These are phyloP conservation scores for Neuroterus valhalla DNA, from an alignment of 1,140 invertebrate species.

Conservation along the genomic window DNA sequence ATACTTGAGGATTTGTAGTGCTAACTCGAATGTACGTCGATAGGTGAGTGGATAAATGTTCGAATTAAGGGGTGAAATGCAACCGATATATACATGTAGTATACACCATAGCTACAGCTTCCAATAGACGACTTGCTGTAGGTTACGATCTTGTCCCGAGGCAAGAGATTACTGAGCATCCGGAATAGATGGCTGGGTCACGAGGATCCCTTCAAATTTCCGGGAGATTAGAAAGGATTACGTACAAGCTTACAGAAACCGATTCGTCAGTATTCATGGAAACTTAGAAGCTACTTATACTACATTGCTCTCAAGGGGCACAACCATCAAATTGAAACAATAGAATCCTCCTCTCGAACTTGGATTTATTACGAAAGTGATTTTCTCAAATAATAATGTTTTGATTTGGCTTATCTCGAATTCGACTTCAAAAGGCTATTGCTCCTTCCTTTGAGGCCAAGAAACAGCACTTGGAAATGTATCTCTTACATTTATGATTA, in stretches of 20 bases:
- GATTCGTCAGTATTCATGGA: constrained; percentile 59
- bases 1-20: constrained; percentile 63
- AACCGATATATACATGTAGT: constrained; percentile 25
- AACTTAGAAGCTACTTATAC: constrained; percentile 50
- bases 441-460: too few species aligned
- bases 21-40: constrained; percentile 64
- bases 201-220: constrained; percentile 58
- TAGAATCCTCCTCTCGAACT: background rate
- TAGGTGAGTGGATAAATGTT: constrained; percentile 45
- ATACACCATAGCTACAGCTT: constrained; percentile 39
- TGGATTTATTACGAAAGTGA: background rate
- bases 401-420: too few species aligned
- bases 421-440: too few species aligned
- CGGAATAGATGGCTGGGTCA: constrained; percentile 65
- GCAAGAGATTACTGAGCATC: constrained; percentile 64
- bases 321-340: background rate
- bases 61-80: constrained; percentile 34
- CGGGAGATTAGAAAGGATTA: constrained; percentile 66
- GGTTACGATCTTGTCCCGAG: constrained; percentile 37
- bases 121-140: constrained; percentile 31
- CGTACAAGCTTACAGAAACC: constrained; percentile 58
- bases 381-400: too few species aligned
- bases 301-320: constrained; percentile 7
- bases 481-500: too few species aligned
- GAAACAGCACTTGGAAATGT: too few species aligned